Conservation (phyloP, 2,797 vertebrate genomes). For the Sebastes cheni region DNA sequence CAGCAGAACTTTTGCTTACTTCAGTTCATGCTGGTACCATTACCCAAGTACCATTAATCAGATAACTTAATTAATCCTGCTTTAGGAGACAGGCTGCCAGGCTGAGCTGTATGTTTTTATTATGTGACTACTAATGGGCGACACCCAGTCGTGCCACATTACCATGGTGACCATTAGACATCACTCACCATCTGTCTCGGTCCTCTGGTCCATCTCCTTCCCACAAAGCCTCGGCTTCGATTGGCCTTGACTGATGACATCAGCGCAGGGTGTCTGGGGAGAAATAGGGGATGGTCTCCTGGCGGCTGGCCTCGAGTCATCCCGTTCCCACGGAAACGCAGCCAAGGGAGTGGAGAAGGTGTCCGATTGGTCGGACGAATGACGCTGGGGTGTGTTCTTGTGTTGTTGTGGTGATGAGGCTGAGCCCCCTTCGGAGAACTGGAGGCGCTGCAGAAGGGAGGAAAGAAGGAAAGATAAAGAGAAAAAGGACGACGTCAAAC, state of each 20-base stretch:
- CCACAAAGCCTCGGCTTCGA: slow-evolving; percentile 38
- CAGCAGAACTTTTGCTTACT: background rate
- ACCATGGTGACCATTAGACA: slow-evolving; percentile 1
- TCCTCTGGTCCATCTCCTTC: slow-evolving; percentile 59
- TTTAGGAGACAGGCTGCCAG: slow-evolving; percentile 5
- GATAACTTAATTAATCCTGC: slow-evolving; percentile 11
- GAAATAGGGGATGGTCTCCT: slow-evolving; percentile 60
- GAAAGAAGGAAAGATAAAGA: background rate
- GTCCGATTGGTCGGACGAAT: slow-evolving; percentile 64
- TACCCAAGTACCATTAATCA: background rate
- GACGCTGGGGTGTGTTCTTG: slow-evolving; percentile 67
- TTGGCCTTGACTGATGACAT: slow-evolving; percentile 48
- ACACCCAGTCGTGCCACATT: background rate
- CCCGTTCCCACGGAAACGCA: slow-evolving; percentile 85
- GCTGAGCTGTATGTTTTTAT: background rate
- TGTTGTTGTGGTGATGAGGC: slow-evolving; percentile 67
- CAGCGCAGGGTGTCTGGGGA: slow-evolving; percentile 50
- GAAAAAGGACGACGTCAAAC: background rate
- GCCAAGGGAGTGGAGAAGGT: slow-evolving; percentile 63
- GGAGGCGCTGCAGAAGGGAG: slow-evolving; percentile 72
- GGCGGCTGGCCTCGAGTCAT: slow-evolving; percentile 58
- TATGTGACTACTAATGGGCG: background rate
- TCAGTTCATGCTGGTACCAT: background rate
- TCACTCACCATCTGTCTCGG: slow-evolving; percentile 77
- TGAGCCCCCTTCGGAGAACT: slow-evolving; percentile 73